phyloP scores from a whole-genome alignment of 2,797 vertebrate species.

The Coluber constrictor region DNA sequence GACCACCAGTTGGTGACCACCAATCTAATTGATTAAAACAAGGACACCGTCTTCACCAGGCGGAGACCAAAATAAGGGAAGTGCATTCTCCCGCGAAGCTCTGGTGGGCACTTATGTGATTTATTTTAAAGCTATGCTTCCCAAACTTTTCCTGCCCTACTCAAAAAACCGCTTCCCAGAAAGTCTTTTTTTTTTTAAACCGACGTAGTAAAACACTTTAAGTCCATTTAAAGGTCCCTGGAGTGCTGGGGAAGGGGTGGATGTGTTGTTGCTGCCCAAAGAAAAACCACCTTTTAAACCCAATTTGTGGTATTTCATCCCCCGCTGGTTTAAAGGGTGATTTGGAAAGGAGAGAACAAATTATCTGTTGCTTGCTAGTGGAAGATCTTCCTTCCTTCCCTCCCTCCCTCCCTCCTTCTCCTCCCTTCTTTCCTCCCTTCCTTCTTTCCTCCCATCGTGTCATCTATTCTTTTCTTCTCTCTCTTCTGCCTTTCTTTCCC shows the following conservation, averaged over 20 bases:
- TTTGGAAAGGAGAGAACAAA: neutral
- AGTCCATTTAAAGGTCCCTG: neutral
- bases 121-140: neutral
- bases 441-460: neutral
- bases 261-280: neutral
- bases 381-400: neutral
- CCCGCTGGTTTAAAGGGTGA: neutral
- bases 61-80: neutral
- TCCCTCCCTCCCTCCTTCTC: neutral
- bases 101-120: too few relatives aligned
- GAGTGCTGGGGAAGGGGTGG: too few relatives aligned
- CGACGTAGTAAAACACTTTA: neutral
- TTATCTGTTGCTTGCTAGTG: neutral
- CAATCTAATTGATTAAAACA: too few relatives aligned
- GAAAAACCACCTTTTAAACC: too few relatives aligned
- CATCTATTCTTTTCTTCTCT: too few relatives aligned
- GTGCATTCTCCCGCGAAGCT: neutral
- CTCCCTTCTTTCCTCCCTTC: too few relatives aligned
- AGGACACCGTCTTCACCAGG: neutral
- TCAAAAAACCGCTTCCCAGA: neutral
- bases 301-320: neutral
- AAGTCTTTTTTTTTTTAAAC: neutral
- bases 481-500: neutral
- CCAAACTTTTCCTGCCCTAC: neutral
- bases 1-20: too few relatives aligned